Conservation (phyloP, 1,140 invertebrate genomes). For the Phocides pigmalion region DNA sequence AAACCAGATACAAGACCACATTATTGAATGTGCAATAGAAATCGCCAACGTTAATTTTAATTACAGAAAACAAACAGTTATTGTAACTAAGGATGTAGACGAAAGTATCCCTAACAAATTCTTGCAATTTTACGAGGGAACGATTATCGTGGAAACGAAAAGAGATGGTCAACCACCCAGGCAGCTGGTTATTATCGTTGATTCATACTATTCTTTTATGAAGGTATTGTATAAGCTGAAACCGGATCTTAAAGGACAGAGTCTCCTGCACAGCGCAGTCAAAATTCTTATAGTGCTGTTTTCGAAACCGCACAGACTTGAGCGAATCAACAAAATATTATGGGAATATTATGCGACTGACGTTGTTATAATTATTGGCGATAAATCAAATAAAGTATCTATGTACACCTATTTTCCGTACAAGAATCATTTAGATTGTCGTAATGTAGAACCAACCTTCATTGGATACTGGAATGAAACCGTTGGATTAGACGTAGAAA, state of each 20-base stretch:
- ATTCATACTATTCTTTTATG: constrained; percentile 56
- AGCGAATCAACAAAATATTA: constrained; percentile 51
- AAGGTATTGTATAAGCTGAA: constrained; percentile 52
- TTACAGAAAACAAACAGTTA: constrained; percentile 46
- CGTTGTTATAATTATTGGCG: constrained; percentile 49
- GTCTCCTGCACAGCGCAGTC: constrained; percentile 51
- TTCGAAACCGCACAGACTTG: constrained; percentile 46
- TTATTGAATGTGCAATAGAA: constrained; percentile 40
- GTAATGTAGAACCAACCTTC: constrained; percentile 50
- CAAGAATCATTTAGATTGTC: constrained; percentile 52
- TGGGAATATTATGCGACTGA: constrained; percentile 60
- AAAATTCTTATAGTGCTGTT: constrained; percentile 59
- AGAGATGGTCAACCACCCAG: constrained; percentile 42
- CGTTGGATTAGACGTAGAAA: constrained; percentile 24
- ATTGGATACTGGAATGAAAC: constrained; percentile 50
- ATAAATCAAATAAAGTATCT: constrained; percentile 47
- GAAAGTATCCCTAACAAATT: constrained; percentile 43
- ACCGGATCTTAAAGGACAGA: constrained; percentile 61
- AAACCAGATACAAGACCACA: constrained; percentile 19
- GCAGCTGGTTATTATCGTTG: constrained; percentile 57
- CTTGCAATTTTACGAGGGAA: constrained; percentile 43
- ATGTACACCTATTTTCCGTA: constrained; percentile 64
- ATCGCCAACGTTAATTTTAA: constrained; percentile 55
- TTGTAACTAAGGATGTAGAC: constrained; percentile 50
- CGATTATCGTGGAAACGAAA: constrained; percentile 50